phyloP scores from a whole-genome alignment of 37 sponge, comb jelly and placozoan species.

The Halisarca cf. caerulea region DNA sequence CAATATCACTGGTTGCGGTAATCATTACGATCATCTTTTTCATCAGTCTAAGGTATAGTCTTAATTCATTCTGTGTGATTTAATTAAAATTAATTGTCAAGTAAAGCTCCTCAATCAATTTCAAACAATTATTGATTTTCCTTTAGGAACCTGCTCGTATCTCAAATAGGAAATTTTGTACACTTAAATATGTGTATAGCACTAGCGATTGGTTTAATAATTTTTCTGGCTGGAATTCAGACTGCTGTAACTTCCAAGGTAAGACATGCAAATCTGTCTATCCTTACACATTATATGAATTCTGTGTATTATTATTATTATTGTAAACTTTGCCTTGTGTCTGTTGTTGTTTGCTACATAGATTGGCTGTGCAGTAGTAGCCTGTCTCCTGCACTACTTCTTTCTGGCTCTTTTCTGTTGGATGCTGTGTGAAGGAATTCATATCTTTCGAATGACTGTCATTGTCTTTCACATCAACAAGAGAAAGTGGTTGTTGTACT shows the following conservation, averaged over 20 bases:
- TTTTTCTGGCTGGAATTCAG: conserved; percentile 6
- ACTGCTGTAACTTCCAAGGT: neutral
- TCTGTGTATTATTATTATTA: too few species aligned
- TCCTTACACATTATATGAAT: too few species aligned
- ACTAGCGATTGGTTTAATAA: neutral
- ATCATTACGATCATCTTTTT: neutral
- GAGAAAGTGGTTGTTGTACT: conserved; percentile 12
- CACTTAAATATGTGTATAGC: conserved; percentile 9
- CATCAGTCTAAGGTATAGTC: neutral
- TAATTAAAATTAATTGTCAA: neutral
- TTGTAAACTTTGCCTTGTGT: too few species aligned
- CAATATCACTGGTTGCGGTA: neutral
- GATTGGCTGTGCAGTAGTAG: neutral
- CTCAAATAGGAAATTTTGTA: neutral
- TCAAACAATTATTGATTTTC: too few species aligned
- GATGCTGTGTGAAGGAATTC: conserved; percentile 20
- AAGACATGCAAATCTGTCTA: neutral
- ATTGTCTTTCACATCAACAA: neutral
- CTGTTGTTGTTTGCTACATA: neutral
- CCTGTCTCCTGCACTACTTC: conserved; percentile 21
- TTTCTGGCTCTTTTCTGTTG: conserved; percentile 7
- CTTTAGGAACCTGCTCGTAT: neutral
- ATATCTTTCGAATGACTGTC: neutral
- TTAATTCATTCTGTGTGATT: neutral
- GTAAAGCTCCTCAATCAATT: too few species aligned